A percentile compares a stretch with the other conserved stretches of the same genome.
Conservation (phyloP, 2,888 invertebrate species). For the Odiellus spinosus region DNA sequence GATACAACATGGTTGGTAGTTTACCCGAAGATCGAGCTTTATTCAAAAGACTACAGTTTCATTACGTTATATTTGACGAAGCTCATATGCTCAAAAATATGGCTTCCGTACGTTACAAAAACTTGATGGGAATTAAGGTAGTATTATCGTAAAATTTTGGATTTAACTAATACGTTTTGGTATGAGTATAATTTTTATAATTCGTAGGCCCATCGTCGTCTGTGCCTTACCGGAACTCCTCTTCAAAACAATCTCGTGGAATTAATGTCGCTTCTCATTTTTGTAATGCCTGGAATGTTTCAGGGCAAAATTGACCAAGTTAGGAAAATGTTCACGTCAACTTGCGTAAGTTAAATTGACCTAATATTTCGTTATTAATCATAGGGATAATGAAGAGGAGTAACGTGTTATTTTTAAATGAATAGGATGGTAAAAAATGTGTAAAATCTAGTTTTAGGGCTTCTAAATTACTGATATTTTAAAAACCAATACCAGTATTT, state of each 20-base stretch:
- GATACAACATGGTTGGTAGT: conserved; percentile 60
- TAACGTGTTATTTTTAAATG: no score
- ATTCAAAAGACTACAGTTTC: conserved; percentile 60
- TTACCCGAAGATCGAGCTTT: conserved; percentile 79
- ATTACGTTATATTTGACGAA: conserved; percentile 91
- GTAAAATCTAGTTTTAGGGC: no score
- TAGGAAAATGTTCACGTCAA: conserved; percentile 55
- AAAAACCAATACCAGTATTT: no score
- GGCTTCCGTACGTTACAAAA: conserved; percentile 76
- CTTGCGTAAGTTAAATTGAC: conserved; percentile 10
- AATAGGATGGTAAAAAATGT: no score
- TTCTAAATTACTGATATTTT: no score
- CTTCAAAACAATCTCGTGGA: conserved; percentile 90
- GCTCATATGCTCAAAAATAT: conserved; percentile 98
- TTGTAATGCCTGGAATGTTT: conserved; percentile 92
- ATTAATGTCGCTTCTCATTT: conserved; percentile 83
- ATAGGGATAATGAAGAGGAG: no score
- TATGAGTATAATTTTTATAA: not conserved
- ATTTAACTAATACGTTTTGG: no score
- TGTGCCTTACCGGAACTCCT: conserved; percentile 86
- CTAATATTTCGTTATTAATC: no score
- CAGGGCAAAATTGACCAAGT: conserved; percentile 69
- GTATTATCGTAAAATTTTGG: conserved; percentile 9
- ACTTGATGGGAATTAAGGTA: conserved; percentile 68
- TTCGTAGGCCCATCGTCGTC: conserved; percentile 58